Evolutionary conservation across 2,888 invertebrate species (phyloP).

Genomic region (Plagiodera versicolora): DNA sequence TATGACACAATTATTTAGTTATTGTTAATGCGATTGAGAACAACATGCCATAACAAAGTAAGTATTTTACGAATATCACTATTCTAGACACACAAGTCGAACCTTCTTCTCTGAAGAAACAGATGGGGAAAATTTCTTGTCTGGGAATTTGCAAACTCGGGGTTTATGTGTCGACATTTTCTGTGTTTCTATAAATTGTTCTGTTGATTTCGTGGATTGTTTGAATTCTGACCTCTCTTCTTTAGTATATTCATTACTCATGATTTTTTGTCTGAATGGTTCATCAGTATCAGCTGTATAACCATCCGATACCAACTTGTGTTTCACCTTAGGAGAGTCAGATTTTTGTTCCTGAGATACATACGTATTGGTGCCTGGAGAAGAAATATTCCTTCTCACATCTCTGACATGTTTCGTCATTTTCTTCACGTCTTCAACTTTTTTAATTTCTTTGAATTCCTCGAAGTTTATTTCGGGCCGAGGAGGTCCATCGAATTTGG

Average conservation of each 20-base stretch:
- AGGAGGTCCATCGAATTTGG: conserved; percentile 52
- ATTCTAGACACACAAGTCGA: conserved; percentile 37
- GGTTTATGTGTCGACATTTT: conserved; percentile 39
- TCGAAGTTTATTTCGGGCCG: conserved; percentile 50
- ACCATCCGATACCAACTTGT: conserved; percentile 59
- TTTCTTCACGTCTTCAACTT: conserved; percentile 44
- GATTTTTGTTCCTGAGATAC: conserved; percentile 28
- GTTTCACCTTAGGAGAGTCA: conserved; percentile 60
- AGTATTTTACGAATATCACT: conserved; percentile 1
- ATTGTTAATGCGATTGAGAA: conserved; percentile 5
- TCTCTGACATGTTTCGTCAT: conserved; percentile 45
- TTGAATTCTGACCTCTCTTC: conserved; percentile 47
- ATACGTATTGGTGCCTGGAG: conserved; percentile 53
- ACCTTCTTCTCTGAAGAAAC: conserved; percentile 53
- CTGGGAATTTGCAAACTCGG: conserved; percentile 43
- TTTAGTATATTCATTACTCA: conserved; percentile 45
- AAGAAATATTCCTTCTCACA: conserved; percentile 49
- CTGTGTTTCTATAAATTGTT: conserved; percentile 43
- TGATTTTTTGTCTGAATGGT: conserved; percentile 52
- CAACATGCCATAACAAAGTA: background rate
- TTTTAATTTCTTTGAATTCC: conserved; percentile 39
- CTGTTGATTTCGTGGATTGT: conserved; percentile 45
- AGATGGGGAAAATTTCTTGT: conserved; percentile 47
- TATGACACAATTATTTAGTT: background rate
- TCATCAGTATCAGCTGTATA: conserved; percentile 75